Conservation (phyloP, 53 echinoderm and acorn worm species). For the Paracentrotus lividus region DNA sequence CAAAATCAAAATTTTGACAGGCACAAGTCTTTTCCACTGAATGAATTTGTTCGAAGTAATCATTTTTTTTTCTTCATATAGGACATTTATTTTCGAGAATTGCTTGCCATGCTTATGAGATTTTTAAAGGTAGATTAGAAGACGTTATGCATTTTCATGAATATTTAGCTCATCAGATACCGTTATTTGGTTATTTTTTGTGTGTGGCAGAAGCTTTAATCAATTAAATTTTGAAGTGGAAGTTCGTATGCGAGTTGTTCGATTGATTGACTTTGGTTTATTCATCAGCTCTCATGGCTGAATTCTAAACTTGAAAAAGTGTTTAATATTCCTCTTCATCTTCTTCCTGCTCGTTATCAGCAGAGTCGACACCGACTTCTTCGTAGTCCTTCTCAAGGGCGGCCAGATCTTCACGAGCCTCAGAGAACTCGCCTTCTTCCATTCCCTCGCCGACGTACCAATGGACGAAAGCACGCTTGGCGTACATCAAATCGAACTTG, state of each 20-base stretch:
- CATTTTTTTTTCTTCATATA: background rate
- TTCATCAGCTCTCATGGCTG: background rate
- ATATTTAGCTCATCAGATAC: background rate
- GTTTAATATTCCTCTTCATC: slow-evolving; percentile 71
- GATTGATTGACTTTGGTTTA: background rate
- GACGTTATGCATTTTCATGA: background rate
- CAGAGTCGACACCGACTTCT: too few relatives aligned
- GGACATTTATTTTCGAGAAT: background rate
- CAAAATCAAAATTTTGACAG: background rate
- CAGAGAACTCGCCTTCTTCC: slow-evolving; percentile 97
- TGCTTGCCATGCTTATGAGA: background rate
- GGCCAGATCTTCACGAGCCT: too few relatives aligned
- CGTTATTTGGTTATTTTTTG: too few relatives aligned
- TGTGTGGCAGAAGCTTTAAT: too few relatives aligned
- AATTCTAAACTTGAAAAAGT: background rate
- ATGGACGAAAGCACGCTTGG: slow-evolving; percentile 97
- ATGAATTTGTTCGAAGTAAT: background rate
- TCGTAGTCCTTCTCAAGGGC: too few relatives aligned
- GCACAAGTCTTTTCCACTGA: background rate
- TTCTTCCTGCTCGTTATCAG: slow-evolving; percentile 43
- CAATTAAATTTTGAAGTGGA: background rate
- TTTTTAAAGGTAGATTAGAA: too few relatives aligned
- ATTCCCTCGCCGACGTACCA: slow-evolving; percentile 98
- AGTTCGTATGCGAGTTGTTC: background rate
- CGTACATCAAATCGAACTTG: slow-evolving; percentile 96